Evolutionary conservation across 2,797 vertebrate species (phyloP).

Genomic region (Arctocebus calabarensis): DNA sequence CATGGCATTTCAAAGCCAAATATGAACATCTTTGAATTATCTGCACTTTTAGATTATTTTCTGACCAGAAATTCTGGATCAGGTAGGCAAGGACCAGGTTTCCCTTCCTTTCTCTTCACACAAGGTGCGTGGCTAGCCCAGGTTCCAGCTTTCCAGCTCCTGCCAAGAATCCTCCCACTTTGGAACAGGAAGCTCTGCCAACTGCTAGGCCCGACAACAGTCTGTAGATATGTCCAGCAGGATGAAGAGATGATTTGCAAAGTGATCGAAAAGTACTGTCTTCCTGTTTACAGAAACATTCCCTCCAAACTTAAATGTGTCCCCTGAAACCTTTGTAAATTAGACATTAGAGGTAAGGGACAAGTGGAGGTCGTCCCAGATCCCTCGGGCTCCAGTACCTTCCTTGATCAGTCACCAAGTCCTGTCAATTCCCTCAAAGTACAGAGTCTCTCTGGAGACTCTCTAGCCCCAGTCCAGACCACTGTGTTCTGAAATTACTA

Average conservation of each 20-base stretch:
- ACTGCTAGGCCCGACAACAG: background rate
- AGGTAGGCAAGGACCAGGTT: constrained; percentile 19
- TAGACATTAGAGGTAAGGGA: background rate
- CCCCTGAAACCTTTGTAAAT: background rate
- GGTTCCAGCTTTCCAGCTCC: constrained; percentile 29
- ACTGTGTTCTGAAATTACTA: background rate
- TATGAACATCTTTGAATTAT: constrained; percentile 66
- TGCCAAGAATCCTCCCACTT: constrained; percentile 70
- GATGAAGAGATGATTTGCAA: constrained; percentile 54
- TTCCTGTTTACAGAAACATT: constrained; percentile 45
- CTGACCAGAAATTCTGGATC: constrained; percentile 61
- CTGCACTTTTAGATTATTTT: constrained; percentile 58
- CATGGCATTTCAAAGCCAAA: constrained; percentile 61
- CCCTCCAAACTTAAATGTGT: constrained; percentile 6
- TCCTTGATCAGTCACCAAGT: background rate
- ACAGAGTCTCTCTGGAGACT: background rate
- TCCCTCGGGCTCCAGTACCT: background rate
- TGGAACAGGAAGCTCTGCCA: constrained; percentile 66
- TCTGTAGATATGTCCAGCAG: constrained; percentile 53
- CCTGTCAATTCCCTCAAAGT: background rate
- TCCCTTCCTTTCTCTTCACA: constrained; percentile 7
- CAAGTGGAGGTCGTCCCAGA: background rate
- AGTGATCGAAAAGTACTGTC: constrained; percentile 50
- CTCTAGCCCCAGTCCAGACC: background rate
- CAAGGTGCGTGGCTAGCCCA: constrained; percentile 57